Base-by-base conservation (phyloP, 2,797 vertebrate genomes). In the Stomatorhinus walkeri region DNA sequence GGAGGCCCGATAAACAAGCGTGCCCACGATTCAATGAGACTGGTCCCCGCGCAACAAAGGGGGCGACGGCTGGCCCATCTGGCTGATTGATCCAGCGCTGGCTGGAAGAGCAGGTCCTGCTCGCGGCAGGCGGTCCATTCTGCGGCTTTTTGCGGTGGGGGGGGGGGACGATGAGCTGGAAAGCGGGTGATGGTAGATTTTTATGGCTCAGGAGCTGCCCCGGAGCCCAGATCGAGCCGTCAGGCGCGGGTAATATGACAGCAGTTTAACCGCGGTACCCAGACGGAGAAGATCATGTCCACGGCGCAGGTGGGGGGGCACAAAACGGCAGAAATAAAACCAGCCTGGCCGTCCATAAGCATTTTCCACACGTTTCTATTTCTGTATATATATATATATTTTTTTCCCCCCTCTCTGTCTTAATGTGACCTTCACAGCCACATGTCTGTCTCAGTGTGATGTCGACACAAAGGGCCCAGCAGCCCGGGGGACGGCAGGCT, bases 391-490 rank as follows among this genome's bases (percentile, higher is more conserved):
- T 68, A 64, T 64, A 61, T 61, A 28, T 83, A 4, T 92, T 91
- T 19, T 32, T 32, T 32, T 32, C 1, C 28, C 28, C 51, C 89
- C 89, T 90, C 89, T 91, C 90, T 76, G 90, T 92, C 91, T 90
- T 51, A 89, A 91, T 90, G 93, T 95, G 95, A 96, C 95, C 95
- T 96, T 96, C 95, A 94, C 92, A 92, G 92, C 91, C 91, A 89
- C 92, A 91, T 92, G 92, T 95, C 94, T 92, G 93, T 91, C 93
- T 92, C 94, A 94, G 94, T 95, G 94, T 95, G 94, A 95, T 93
- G 91, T 94, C 93, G 95, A 94, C 94, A 95, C 94, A 94, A 95
- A 94, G 94, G 91, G 90, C 91, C 91, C 91, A 91, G 56, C 89
- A 91, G 93, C 87, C 88, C 64, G 86, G 88, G 72, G 52, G 32